Evolutionary conservation across 1,140 invertebrate genomes (phyloP), one percentile per base, ranked within the genome.

Genomic region (Megalopta genalis): DNA sequence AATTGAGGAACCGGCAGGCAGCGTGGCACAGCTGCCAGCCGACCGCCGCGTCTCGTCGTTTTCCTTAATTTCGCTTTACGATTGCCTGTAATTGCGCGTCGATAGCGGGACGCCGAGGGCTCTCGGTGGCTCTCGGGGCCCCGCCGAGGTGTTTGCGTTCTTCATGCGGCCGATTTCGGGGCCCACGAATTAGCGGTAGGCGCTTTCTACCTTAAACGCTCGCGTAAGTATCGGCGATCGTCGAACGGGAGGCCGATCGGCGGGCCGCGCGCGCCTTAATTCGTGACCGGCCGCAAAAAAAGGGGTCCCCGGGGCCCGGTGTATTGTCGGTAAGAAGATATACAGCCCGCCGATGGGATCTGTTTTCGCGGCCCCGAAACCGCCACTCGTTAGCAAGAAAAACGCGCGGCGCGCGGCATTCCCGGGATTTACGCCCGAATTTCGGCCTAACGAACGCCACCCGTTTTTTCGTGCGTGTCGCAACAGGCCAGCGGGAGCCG

Each of bases 301-400:
- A 73, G 42, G 18, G 42, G 14, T 16, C 21, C 16, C 42, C 10
- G 25, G 23, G 46, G 37, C 21, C 54, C 21, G n/a, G 64, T 32
- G 32, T 75, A 82, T 82, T 65, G 72, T 81, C 54, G 79, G 23
- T 54, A 79, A 21, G 16, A 70, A 76, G 68, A 81, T 73, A 73
- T 81, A 82, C 59, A 65, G 14, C 49, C 27, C 27, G 42, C 7
- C 78, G 70, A 81, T 69, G 70, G 52, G 73, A 81, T 83, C 78
- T 59, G 70, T 65, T 70, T 32, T 46, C 63, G 63, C 39, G 39
- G 21, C 21, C 6, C 21, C n/a, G 39, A 57, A 77, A 77, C 57
- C 79, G 69, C 21, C 21, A 73, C 78, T 81, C 78, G 78, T 82
- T 68, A 75, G n/a, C 49, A 25, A 75, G 77, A 82, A 82, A 81